Conservation (phyloP, 2,113 vertebrate species). For the Diphyllodes magnificus region DNA sequence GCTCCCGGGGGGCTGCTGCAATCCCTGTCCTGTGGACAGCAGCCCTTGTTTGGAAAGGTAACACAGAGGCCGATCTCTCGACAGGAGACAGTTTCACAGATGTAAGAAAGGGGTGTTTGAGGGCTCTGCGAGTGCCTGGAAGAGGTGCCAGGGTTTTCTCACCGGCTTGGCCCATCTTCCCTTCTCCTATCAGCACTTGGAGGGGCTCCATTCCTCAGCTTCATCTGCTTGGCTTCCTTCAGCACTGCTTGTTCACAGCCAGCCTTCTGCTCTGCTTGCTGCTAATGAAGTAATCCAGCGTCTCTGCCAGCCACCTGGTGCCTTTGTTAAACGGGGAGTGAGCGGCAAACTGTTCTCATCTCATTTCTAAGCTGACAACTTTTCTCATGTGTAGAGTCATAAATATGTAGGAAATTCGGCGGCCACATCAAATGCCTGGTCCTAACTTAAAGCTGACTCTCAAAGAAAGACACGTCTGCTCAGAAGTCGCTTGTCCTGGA, state of each 20-base stretch:
- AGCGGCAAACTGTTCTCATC: not conserved
- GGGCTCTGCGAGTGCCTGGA: not conserved
- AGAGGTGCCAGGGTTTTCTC: conserved; percentile 5
- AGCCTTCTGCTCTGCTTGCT: conserved; percentile 54
- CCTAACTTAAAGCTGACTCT: not conserved
- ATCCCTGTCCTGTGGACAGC: not conserved
- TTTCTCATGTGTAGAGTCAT: not conserved
- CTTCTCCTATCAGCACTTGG: conserved; percentile 31
- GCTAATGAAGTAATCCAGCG: not conserved
- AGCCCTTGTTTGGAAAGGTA: not conserved
- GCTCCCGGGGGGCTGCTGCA: not conserved
- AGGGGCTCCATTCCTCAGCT: conserved; percentile 1
- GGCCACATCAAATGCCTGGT: not conserved
- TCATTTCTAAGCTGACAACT: not conserved
- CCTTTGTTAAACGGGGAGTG: not conserved
- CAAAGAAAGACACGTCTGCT: not conserved
- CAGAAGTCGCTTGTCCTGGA: not conserved
- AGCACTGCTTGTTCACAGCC: not conserved
- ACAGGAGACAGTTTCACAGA: not conserved
- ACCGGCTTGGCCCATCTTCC: not conserved
- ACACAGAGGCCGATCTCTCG: not conserved
- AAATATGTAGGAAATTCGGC: conserved; percentile 4
- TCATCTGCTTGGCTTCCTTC: conserved; percentile 36
- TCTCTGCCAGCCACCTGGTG: conserved; percentile 38
- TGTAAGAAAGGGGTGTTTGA: not conserved